These are phyloP conservation scores for Pocillopora meandrina DNA, from an alignment of 92 coral and sea anemone species.

Conservation along the genomic window DNA sequence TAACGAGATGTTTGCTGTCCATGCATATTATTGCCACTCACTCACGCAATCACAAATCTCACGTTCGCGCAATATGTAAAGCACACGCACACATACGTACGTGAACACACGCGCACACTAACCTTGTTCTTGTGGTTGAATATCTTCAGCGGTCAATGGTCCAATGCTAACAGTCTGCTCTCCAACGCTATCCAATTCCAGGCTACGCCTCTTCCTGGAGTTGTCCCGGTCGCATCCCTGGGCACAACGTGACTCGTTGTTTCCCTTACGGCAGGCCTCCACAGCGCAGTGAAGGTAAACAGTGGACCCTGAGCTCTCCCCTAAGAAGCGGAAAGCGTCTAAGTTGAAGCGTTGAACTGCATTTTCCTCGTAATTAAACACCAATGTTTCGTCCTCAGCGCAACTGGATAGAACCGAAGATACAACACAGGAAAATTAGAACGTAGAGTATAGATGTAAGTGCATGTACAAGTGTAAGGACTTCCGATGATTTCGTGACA, in stretches of 20 bases:
- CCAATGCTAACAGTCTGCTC: slow-evolving; percentile 11
- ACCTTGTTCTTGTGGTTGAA: neutral
- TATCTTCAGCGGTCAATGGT: neutral
- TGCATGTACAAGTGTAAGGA: too few species aligned
- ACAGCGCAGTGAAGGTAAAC: slow-evolving; percentile 72
- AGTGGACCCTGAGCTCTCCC: slow-evolving; percentile 15
- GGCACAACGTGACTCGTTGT: slow-evolving; percentile 66
- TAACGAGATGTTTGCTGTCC: neutral
- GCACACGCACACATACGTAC: neutral
- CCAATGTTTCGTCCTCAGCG: slow-evolving; percentile 53
- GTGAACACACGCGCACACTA: neutral
- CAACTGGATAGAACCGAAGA: slow-evolving; percentile 45
- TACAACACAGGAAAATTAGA: neutral
- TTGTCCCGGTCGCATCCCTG: slow-evolving; percentile 49
- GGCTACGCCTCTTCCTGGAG: slow-evolving; percentile 58
- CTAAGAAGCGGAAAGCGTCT: slow-evolving; percentile 67
- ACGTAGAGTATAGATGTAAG: neutral
- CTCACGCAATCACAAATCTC: neutral
- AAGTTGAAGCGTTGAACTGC: slow-evolving; percentile 53
- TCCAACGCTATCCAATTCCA: slow-evolving; percentile 29
- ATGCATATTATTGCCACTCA: neutral
- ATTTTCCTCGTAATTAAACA: slow-evolving; percentile 42
- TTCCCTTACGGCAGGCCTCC: slow-evolving; percentile 76
- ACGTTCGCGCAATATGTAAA: neutral
- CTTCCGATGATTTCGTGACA: too few species aligned